Conservation (phyloP, 2,888 invertebrate species). For the Melieria picta region DNA sequence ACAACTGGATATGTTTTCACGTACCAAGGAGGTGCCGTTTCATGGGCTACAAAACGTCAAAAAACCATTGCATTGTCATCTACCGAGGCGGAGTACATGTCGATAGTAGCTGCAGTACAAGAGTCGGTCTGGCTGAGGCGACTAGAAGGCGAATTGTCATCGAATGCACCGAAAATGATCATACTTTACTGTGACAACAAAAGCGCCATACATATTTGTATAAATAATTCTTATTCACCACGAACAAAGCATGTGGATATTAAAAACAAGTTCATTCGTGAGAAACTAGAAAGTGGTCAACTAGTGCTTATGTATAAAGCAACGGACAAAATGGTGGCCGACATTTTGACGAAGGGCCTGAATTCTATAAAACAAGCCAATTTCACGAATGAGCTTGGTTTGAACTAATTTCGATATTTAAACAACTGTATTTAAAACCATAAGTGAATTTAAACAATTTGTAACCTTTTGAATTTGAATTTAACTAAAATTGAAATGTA, state of each 20-base stretch:
- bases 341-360: slow-evolving; percentile 20
- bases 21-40: slow-evolving; percentile 34
- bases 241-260: slow-evolving; percentile 32
- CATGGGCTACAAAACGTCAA: slow-evolving; percentile 38
- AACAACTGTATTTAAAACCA: too few species aligned
- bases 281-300: slow-evolving; percentile 11
- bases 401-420: too few species aligned
- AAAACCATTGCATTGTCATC: slow-evolving; percentile 38
- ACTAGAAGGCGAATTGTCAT: slow-evolving; percentile 24
- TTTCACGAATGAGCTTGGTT: too few species aligned
- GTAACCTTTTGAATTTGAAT: too few species aligned
- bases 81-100: slow-evolving; percentile 42
- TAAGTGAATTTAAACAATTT: too few species aligned
- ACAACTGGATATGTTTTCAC: slow-evolving; percentile 40
- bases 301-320: slow-evolving; percentile 14
- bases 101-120: slow-evolving; percentile 35
- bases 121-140: slow-evolving; percentile 35
- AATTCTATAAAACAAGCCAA: too few species aligned
- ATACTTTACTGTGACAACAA: slow-evolving; percentile 29
- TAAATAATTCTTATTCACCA: slow-evolving; percentile 26
- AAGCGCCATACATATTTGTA: slow-evolving; percentile 27
- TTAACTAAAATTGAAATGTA: too few species aligned
- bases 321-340: slow-evolving; percentile 24
- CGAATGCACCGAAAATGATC: slow-evolving; percentile 1
- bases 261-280: slow-evolving; percentile 27